A percentile compares a stretch with the other conserved stretches of the same genome.
Conservation (phyloP, 1,140 invertebrate species). For the Pseudobourletiella spinata region DNA sequence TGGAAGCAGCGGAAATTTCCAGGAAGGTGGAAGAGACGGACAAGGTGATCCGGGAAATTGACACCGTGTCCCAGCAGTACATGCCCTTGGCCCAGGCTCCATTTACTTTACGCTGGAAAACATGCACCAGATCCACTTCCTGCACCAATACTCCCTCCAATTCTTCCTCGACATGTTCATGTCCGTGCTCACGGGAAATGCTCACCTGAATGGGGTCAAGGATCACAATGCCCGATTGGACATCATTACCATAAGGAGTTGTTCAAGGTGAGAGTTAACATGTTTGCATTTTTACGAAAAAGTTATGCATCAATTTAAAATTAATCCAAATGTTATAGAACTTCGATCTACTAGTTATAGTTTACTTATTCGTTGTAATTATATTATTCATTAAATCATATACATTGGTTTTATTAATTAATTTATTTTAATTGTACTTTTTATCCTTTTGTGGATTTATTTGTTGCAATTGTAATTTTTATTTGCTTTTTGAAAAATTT, state of each 20-base stretch:
- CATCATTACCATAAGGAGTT: conserved; percentile 82
- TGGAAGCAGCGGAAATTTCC: conserved; percentile 92
- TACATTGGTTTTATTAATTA: too few species aligned
- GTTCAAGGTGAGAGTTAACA: conserved; percentile 75
- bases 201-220: conserved; percentile 61
- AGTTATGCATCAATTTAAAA: too few species aligned
- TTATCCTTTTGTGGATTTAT: too few species aligned
- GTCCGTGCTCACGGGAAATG: conserved; percentile 76
- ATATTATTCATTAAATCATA: too few species aligned
- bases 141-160: conserved; percentile 98
- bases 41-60: conserved; percentile 96
- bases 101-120: conserved; percentile 99
- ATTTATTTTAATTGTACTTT: too few species aligned
- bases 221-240: conserved; percentile 76
- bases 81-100: conserved; percentile 86
- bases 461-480: too few species aligned
- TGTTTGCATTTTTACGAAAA: too few species aligned
- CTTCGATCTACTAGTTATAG: too few species aligned
- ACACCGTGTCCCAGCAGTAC: conserved; percentile 97
- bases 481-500: too few species aligned
- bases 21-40: conserved; percentile 98
- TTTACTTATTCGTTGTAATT: too few species aligned
- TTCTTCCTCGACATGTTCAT: conserved; percentile 99
- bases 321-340: too few species aligned
- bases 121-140: conserved; percentile 93